A percentile compares a stretch with the other conserved stretches of the same genome.
These are phyloP conservation scores for Parazoanthus swiftii DNA, from an alignment of 92 coral and sea anemone genomes.

Conservation along the genomic window DNA sequence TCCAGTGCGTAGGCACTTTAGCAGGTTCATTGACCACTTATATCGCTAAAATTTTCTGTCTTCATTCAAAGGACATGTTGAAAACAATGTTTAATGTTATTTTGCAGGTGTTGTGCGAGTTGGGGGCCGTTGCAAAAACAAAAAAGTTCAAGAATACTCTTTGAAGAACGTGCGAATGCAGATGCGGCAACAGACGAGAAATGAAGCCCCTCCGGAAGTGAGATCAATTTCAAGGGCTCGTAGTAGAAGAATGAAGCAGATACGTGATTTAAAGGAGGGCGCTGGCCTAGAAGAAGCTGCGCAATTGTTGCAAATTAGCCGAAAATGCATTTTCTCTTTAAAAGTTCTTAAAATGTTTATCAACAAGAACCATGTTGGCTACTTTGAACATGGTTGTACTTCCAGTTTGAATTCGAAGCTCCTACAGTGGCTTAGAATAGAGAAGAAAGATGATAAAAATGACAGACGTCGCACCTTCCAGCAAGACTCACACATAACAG, in stretches of 20 bases:
- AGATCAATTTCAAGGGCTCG: background rate
- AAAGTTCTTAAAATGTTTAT: conserved; percentile 27
- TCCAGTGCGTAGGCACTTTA: too few species aligned
- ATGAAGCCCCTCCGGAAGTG: background rate
- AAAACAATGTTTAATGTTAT: background rate
- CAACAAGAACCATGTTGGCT: background rate
- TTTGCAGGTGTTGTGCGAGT: conserved; percentile 74
- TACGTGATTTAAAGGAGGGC: conserved; percentile 16
- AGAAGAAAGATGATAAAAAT: background rate
- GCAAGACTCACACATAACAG: background rate
- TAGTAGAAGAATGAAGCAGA: background rate
- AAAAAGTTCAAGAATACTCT: conserved; percentile 45
- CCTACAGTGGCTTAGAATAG: conserved; percentile 53
- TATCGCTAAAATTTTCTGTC: background rate
- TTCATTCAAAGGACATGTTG: background rate
- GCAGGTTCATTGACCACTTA: background rate
- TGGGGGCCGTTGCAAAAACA: conserved; percentile 83
- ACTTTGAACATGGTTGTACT: background rate
- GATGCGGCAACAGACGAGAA: conserved; percentile 25
- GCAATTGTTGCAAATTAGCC: conserved; percentile 20
- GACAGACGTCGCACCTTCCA: background rate
- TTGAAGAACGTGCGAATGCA: conserved; percentile 50
- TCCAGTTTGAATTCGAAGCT: conserved; percentile 29
- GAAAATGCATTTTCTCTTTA: conserved; percentile 53
- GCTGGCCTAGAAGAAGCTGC: conserved; percentile 37